A percentile compares a stretch with the other conserved stretches of the same genome.
phyloP scores from a whole-genome alignment of 1,140 invertebrate genomes.

The Procambarus virginalis region DNA sequence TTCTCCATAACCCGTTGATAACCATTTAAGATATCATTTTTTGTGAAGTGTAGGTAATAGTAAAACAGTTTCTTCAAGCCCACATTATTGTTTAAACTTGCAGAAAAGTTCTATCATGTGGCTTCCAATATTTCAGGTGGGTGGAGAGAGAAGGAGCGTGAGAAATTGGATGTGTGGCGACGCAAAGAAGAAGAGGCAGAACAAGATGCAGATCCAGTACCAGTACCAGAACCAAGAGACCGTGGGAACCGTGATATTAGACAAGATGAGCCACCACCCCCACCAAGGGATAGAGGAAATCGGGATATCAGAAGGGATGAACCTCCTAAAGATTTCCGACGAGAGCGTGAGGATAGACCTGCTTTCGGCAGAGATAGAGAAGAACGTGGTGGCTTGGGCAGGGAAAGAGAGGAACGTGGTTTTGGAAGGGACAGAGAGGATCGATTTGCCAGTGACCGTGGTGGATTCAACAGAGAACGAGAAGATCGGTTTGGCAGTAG shows the following conservation, averaged over 20 bases:
- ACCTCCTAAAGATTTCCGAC: conserved; percentile 28
- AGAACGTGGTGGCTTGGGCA: conserved; percentile 58
- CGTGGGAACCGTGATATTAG: conserved; percentile 62
- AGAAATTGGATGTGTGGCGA: conserved; percentile 71
- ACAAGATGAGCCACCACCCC: conserved; percentile 58
- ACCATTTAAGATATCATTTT: no score
- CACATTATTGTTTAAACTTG: no score
- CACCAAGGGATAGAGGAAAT: conserved; percentile 35
- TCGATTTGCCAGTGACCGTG: conserved; percentile 37
- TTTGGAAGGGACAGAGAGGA: conserved; percentile 42
- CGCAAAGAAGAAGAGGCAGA: conserved; percentile 72
- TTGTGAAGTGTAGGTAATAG: no score
- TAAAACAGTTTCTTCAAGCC: no score
- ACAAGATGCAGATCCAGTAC: conserved; percentile 4
- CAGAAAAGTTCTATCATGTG: no score
- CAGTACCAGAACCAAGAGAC: conserved; percentile 46
- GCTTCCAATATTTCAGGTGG: conserved; percentile 71
- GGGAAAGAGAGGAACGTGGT: conserved; percentile 70
- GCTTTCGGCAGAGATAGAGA: conserved; percentile 52
- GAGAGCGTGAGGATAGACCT: conserved; percentile 47
- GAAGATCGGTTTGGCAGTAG: conserved; percentile 46
- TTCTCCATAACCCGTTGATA: no score
- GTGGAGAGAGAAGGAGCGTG: conserved; percentile 75
- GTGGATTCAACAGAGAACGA: conserved; percentile 46
- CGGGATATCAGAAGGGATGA: conserved; percentile 58